Evolutionary conservation across 2,113 vertebrate species (phyloP).

Genomic region (Strix aluco): DNA sequence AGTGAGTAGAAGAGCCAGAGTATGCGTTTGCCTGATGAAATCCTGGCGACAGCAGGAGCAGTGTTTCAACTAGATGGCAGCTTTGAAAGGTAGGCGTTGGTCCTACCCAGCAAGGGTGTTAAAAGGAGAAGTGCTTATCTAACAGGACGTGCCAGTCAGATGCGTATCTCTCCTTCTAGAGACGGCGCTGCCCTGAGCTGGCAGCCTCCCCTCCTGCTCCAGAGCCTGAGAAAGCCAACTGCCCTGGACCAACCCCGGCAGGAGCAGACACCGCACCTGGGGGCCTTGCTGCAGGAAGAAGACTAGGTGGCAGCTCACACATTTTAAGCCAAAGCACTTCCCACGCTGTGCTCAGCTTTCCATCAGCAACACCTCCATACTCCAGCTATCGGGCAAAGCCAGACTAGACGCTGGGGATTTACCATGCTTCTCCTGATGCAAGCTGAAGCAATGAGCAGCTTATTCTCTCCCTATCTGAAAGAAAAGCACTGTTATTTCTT

Average conservation of each 20-base stretch:
- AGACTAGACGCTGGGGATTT: not conserved
- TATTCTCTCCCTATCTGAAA: not conserved
- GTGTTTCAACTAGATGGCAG: not conserved
- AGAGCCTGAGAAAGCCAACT: not conserved
- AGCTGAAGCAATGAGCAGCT: not conserved
- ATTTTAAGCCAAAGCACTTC: not conserved
- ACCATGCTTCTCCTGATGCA: not conserved
- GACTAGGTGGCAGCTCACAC: not conserved
- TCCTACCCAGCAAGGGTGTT: not conserved
- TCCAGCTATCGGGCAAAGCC: not conserved
- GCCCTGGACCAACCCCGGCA: not conserved
- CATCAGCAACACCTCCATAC: not conserved
- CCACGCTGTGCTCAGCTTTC: not conserved
- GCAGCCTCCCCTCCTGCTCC: not conserved
- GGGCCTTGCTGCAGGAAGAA: not conserved
- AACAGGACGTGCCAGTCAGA: not conserved
- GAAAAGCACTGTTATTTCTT: not conserved
- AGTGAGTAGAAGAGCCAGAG: not conserved
- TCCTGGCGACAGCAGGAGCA: not conserved
- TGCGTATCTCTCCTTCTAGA: not conserved
- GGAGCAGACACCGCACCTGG: not conserved
- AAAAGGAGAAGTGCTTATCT: not conserved
- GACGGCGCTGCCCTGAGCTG: fast-evolving
- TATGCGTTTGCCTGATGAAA: fast-evolving
- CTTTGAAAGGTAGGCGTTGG: not conserved